phyloP scores from a whole-genome alignment of 1,140 invertebrate genomes.

The Psilanteris sp. region DNA sequence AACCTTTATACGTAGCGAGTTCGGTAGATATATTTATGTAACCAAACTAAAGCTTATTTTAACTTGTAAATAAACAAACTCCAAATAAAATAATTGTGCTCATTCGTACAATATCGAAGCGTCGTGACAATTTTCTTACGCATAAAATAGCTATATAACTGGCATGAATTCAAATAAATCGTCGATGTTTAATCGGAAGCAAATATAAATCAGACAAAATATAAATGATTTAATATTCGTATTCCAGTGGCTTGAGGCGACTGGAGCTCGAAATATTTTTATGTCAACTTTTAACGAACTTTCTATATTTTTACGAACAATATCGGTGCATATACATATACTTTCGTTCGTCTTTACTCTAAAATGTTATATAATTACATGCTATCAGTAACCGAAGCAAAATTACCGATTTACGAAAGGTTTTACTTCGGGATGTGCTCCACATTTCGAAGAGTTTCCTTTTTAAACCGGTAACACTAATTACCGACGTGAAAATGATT shows the following conservation, averaged over 20 bases:
- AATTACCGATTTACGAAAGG: conserved; percentile 27
- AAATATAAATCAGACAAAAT: too few species aligned
- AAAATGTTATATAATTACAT: conserved; percentile 42
- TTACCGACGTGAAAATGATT: conserved; percentile 12
- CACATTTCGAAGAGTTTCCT: conserved; percentile 26
- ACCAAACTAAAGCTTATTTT: too few species aligned
- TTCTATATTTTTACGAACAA: conserved; percentile 45
- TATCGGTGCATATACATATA: conserved; percentile 18
- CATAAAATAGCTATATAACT: too few species aligned
- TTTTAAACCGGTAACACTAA: conserved; percentile 11
- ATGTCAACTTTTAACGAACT: conserved; percentile 35
- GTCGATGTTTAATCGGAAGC: too few species aligned
- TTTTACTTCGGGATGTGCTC: neutral
- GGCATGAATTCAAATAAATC: too few species aligned
- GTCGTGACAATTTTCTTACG: too few species aligned
- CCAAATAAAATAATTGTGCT: too few species aligned
- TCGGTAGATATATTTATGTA: conserved; percentile 4
- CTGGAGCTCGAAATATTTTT: conserved; percentile 7
- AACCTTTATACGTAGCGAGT: too few species aligned
- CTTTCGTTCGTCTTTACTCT: neutral
- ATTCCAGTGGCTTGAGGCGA: conserved; percentile 11
- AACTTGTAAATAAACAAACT: too few species aligned
- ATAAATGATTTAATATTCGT: neutral
- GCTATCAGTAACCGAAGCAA: conserved; percentile 33
- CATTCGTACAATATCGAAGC: too few species aligned